Conservation (phyloP, 2,888 invertebrate species). For the Lithophane semibrunnea region DNA sequence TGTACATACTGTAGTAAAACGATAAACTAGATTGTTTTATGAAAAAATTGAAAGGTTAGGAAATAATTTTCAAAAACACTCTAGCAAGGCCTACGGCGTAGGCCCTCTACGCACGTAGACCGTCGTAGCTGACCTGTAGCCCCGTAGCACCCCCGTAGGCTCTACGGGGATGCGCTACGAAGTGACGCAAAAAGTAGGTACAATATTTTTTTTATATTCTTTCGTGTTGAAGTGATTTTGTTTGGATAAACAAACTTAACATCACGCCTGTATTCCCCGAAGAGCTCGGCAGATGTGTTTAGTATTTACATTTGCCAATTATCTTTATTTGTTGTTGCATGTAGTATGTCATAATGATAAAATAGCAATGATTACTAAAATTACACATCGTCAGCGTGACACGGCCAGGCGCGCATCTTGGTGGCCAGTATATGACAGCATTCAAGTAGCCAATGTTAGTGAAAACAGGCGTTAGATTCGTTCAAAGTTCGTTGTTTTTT, state of each 20-base stretch:
- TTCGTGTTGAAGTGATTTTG: too few species aligned
- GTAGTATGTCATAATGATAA: too few species aligned
- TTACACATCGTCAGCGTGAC: too few species aligned
- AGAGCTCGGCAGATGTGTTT: neutral
- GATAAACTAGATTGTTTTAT: neutral
- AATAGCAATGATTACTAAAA: too few species aligned
- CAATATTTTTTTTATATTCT: too few species aligned
- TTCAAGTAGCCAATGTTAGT: too few species aligned
- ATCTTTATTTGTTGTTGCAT: neutral
- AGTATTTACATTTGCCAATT: neutral
- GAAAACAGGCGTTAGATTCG: neutral
- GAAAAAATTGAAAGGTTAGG: neutral
- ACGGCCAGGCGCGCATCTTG: too few species aligned
- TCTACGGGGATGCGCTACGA: neutral
- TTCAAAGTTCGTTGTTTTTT: neutral
- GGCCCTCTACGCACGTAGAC: slow-evolving; percentile 35
- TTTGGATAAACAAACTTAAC: neutral
- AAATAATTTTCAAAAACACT: neutral
- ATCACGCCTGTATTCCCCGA: too few species aligned
- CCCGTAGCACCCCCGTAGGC: slow-evolving; percentile 3
- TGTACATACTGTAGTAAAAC: neutral
- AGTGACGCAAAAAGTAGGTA: neutral
- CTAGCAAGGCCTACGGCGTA: slow-evolving; percentile 25
- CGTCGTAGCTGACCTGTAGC: slow-evolving; percentile 29
- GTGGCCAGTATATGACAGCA: too few species aligned